Percentiles rank a stretch among this genome's conserved stretches.
Conservation (phyloP, 2,888 invertebrate genomes). For the Polydesmus complanatus region DNA sequence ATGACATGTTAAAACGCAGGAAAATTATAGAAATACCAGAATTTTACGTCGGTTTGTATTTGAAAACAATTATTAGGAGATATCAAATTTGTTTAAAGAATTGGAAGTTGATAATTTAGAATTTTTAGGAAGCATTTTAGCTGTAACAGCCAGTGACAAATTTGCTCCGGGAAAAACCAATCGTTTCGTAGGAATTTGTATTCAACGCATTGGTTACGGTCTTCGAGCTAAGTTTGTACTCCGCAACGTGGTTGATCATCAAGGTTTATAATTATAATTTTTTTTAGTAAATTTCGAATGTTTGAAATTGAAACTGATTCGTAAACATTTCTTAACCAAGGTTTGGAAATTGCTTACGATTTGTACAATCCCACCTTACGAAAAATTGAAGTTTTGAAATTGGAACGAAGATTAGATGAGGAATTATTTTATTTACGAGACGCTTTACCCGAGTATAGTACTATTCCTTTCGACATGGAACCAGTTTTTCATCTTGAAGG, state of each 20-base stretch:
- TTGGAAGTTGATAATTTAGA: background rate
- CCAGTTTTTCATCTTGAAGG: conserved; percentile 63
- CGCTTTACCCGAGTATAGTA: conserved; percentile 79
- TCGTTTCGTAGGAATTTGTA: conserved; percentile 89
- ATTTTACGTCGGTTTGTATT: conserved; percentile 79
- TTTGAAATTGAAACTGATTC: background rate
- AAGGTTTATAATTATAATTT: conserved; percentile 44
- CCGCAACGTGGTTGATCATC: conserved; percentile 83
- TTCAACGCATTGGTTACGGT: conserved; percentile 65
- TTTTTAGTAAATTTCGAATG: background rate
- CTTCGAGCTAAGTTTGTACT: conserved; percentile 71
- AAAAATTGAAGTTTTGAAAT: conserved; percentile 71
- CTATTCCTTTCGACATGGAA: conserved; percentile 84
- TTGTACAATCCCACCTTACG: conserved; percentile 87
- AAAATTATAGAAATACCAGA: conserved; percentile 78
- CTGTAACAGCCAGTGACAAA: conserved; percentile 71
- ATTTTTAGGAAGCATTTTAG: conserved; percentile 70
- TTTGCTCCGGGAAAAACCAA: conserved; percentile 71
- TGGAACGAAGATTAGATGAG: conserved; percentile 86
- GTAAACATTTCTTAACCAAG: conserved; percentile 27
- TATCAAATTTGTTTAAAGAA: background rate
- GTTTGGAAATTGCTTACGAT: conserved; percentile 59
- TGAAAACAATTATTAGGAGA: background rate
- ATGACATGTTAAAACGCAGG: conserved; percentile 81
- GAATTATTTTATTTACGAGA: conserved; percentile 76